A percentile compares a stretch with the other conserved stretches of the same genome.
Evolutionary conservation across 1,140 invertebrate genomes (phyloP).

Genomic region (Aphelinus atriplicis): DNA sequence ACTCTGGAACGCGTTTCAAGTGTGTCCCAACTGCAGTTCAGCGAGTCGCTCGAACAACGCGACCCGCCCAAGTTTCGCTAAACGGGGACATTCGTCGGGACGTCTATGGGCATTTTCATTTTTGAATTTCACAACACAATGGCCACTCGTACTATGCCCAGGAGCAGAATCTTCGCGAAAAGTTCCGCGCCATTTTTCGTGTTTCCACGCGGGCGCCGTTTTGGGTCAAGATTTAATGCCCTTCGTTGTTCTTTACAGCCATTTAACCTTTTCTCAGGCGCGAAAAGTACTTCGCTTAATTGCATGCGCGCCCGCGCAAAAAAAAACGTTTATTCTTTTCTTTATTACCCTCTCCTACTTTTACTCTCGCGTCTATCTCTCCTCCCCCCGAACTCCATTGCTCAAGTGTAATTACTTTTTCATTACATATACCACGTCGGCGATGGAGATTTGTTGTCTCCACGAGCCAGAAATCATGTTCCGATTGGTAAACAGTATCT

Average conservation of each 20-base stretch:
- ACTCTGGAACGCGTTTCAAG: too few species aligned
- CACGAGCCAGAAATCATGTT: too few species aligned
- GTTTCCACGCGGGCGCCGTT: background rate
- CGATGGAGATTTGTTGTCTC: too few species aligned
- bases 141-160: background rate
- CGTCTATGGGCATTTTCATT: background rate
- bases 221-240: constrained; percentile 7
- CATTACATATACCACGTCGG: too few species aligned
- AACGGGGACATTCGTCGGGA: too few species aligned
- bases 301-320: background rate
- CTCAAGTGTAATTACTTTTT: too few species aligned
- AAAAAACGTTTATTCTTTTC: constrained; percentile 14
- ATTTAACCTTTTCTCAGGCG: constrained; percentile 22
- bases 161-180: too few species aligned
- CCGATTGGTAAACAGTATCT: too few species aligned
- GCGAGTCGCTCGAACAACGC: too few species aligned
- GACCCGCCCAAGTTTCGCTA: too few species aligned
- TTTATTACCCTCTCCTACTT: constrained; percentile 5
- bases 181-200: background rate
- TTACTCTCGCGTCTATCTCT: background rate
- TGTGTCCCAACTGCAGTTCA: too few species aligned
- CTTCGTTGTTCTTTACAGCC: background rate
- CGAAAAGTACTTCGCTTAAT: constrained; percentile 22
- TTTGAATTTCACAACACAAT: background rate
- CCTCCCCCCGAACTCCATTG: background rate